phyloP scores from a whole-genome alignment of 2,888 invertebrate species.

The Bombyx huttoni region DNA sequence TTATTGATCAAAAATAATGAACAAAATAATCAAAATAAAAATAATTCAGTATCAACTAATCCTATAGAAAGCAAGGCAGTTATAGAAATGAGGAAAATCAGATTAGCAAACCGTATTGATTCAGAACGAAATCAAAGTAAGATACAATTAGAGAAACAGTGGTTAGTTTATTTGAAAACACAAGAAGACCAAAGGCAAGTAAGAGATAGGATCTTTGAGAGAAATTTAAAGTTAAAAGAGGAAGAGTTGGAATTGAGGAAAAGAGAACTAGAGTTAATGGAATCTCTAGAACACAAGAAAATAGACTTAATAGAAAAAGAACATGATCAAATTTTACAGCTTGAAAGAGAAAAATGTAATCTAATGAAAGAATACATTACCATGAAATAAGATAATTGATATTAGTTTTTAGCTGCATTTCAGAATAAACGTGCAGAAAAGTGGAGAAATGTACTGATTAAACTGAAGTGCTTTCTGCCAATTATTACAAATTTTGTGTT shows the following conservation, averaged over 20 bases:
- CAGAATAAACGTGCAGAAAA: too few species aligned
- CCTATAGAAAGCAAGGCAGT: slow-evolving; percentile 26
- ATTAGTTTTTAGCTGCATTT: not conserved
- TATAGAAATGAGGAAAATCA: slow-evolving; percentile 32
- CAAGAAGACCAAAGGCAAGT: slow-evolving; percentile 25
- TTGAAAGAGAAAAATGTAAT: slow-evolving; percentile 34
- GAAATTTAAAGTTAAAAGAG: slow-evolving; percentile 25
- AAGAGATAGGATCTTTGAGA: slow-evolving; percentile 26
- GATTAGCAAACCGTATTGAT: slow-evolving; percentile 36
- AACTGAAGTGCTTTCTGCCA: too few species aligned
- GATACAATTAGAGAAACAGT: slow-evolving; percentile 35
- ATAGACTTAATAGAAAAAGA: slow-evolving; percentile 29
- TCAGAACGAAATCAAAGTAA: slow-evolving; percentile 34
- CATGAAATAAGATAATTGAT: slow-evolving; percentile 8
- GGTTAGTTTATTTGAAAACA: slow-evolving; percentile 32
- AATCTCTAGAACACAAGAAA: slow-evolving; percentile 27
- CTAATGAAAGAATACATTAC: slow-evolving; percentile 25
- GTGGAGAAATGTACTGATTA: too few species aligned
- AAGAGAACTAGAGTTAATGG: slow-evolving; percentile 27
- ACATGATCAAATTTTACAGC: slow-evolving; percentile 21
- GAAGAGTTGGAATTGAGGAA: slow-evolving; percentile 28
- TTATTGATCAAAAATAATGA: slow-evolving; percentile 18
- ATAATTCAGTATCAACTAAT: slow-evolving; percentile 5
- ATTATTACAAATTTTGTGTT: too few species aligned
- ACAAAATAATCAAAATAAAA: slow-evolving; percentile 5